phyloP scores from a whole-genome alignment of 2,888 invertebrate genomes.

The Ceratothoa steindachneri region DNA sequence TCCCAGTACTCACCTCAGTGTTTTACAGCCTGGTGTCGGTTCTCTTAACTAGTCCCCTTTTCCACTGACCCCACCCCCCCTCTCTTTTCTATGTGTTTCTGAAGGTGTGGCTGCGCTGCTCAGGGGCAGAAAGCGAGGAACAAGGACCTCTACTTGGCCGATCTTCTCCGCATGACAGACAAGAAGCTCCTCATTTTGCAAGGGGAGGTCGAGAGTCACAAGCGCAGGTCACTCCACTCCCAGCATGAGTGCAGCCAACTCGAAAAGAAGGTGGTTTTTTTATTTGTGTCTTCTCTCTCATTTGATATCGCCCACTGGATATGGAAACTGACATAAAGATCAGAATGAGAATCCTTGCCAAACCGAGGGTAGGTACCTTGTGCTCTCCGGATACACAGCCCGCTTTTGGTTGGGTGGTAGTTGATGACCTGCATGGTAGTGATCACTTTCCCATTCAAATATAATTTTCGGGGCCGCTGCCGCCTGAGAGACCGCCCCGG shows the following conservation, averaged over 20 bases:
- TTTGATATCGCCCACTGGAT: not conserved
- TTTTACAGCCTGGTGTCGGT: no score
- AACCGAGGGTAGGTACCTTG: no score
- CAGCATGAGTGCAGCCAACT: slow-evolving; percentile 24
- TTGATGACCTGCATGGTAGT: no score
- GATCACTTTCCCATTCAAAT: no score
- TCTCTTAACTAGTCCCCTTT: no score
- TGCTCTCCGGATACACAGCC: no score
- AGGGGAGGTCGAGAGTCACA: slow-evolving; percentile 29
- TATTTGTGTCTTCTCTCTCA: not conserved
- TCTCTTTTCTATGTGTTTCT: not conserved
- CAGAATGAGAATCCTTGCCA: no score
- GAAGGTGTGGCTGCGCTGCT: slow-evolving; percentile 22
- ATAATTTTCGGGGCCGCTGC: no score
- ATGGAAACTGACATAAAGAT: not conserved
- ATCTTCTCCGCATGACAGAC: slow-evolving; percentile 35
- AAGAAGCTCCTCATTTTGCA: slow-evolving; percentile 34
- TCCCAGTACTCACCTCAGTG: no score
- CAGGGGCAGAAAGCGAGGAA: slow-evolving; percentile 18
- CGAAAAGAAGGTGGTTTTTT: slow-evolving; percentile 21
- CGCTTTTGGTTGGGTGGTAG: no score
- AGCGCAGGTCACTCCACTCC: slow-evolving; percentile 16
- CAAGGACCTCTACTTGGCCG: slow-evolving; percentile 33
- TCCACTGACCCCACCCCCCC: no score
- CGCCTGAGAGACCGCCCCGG: no score